Evolutionary conservation across 2,797 vertebrate genomes (phyloP).

Genomic region (Tamandua tetradactyla): DNA sequence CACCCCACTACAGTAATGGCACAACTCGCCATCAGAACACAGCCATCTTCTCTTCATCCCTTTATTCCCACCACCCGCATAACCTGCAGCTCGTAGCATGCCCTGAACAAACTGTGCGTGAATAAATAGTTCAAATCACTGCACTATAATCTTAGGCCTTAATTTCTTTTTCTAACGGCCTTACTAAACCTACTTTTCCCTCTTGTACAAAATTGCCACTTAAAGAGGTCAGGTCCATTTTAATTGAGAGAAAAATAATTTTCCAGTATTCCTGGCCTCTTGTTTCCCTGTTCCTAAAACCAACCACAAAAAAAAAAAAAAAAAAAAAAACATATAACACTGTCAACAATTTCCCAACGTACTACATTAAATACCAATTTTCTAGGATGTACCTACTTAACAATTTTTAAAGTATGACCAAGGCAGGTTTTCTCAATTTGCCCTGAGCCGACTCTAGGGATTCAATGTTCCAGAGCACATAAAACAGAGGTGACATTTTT

Average conservation of each 20-base stretch:
- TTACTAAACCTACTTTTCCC: slow-evolving; percentile 16
- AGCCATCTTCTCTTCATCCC: not conserved
- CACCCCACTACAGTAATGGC: not conserved
- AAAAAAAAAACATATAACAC: not conserved
- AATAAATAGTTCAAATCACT: not conserved
- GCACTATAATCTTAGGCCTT: not conserved
- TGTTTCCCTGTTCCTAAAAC: not conserved
- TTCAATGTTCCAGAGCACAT: not conserved
- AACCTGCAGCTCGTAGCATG: not conserved
- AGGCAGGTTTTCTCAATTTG: slow-evolving; percentile 6
- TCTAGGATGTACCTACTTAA: not conserved
- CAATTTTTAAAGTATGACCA: not conserved
- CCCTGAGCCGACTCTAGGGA: not conserved
- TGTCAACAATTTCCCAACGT: not conserved
- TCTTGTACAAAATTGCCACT: slow-evolving; percentile 9
- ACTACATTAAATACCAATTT: slow-evolving; percentile 5
- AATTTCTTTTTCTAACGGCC: not conserved
- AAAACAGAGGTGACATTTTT: not conserved
- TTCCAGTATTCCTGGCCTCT: not conserved
- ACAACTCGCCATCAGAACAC: not conserved
- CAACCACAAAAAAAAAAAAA: not conserved
- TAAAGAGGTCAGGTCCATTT: not conserved
- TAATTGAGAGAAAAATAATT: not conserved
- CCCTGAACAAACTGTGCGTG: not conserved
- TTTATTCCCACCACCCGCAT: not conserved